These are phyloP conservation scores for Luscinia megarhynchos DNA, from an alignment of 2,797 vertebrate genomes.

Conservation along the genomic window DNA sequence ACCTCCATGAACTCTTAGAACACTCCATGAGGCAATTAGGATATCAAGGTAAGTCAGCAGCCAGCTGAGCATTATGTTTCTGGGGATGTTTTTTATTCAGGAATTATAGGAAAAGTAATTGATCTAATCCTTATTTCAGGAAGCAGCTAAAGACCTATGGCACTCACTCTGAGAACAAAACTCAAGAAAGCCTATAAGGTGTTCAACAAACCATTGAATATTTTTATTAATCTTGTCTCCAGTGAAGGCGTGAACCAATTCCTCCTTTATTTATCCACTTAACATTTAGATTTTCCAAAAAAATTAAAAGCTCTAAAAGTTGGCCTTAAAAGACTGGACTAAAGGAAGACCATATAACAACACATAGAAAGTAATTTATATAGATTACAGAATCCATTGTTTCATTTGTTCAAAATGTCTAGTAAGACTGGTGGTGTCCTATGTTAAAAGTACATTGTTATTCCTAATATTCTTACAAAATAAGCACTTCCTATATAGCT, in stretches of 20 bases:
- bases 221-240: neutral
- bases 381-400: neutral
- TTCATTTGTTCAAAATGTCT: neutral
- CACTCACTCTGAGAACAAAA: neutral
- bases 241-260: neutral
- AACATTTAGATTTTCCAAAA: neutral
- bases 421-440: neutral
- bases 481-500: neutral
- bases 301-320: neutral
- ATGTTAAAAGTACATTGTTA: neutral
- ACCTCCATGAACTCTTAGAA: neutral
- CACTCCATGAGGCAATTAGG: neutral
- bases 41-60: neutral
- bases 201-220: neutral
- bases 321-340: neutral
- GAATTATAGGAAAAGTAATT: neutral
- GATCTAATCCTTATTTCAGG: neutral
- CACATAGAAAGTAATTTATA: neutral
- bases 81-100: neutral
- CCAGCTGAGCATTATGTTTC: neutral
- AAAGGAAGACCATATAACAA: neutral
- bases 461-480: neutral
- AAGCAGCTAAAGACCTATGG: neutral
- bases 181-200: neutral
- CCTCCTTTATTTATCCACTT: neutral